Conservation (phyloP, 2,888 invertebrate species). For the Arrhopalites spinosus region DNA sequence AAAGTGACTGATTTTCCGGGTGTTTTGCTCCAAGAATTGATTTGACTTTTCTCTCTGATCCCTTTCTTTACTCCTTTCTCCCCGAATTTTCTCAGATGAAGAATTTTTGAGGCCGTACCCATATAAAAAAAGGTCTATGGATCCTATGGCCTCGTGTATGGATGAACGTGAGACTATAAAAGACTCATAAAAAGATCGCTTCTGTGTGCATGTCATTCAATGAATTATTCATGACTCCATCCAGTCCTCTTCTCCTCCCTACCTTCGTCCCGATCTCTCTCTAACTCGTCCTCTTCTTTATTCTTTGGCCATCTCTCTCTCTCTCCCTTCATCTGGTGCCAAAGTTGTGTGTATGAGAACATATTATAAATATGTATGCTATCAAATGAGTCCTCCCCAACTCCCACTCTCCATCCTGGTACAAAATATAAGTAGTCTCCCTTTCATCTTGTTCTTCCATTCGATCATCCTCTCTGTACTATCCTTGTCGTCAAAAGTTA, state of each 20-base stretch:
- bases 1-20: conserved; percentile 5
- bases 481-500: too few relatives aligned
- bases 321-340: neutral
- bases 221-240: conserved; percentile 48
- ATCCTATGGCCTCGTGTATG: conserved; percentile 22
- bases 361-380: too few relatives aligned
- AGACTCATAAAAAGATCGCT: conserved; percentile 47
- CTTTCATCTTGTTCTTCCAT: too few relatives aligned
- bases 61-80: neutral
- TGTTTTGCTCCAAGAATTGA: conserved; percentile 1
- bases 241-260: conserved; percentile 10
- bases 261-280: conserved; percentile 5
- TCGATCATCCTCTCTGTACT: too few relatives aligned
- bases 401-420: too few relatives aligned
- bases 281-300: neutral
- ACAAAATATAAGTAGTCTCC: too few relatives aligned
- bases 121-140: conserved; percentile 32
- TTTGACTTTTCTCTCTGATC: neutral
- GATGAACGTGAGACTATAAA: conserved; percentile 42
- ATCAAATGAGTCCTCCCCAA: too few relatives aligned
- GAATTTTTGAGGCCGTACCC: conserved; percentile 37
- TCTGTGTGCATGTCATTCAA: conserved; percentile 38
- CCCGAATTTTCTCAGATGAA: neutral
- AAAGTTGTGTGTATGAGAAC: neutral
- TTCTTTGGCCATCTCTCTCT: neutral